Percentiles rank a stretch among this genome's conserved stretches.
Conservation (phyloP, 2,797 vertebrate genomes). For the Morelia viridis region DNA sequence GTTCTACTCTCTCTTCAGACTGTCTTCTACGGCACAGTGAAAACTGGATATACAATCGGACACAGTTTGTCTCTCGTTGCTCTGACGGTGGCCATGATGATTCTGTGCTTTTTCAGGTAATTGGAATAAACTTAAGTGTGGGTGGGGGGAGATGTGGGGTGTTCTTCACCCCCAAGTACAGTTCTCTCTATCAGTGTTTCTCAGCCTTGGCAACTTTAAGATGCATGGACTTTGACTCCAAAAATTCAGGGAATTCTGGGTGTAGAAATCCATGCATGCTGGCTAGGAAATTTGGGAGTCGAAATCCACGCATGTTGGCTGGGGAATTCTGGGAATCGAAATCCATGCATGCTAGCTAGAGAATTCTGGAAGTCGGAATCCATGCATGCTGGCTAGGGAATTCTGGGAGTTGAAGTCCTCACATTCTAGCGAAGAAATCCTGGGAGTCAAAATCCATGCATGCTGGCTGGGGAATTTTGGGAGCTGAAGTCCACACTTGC, state of each 20-base stretch:
- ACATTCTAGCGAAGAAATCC: background rate
- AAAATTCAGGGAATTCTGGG: background rate
- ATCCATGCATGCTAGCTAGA: background rate
- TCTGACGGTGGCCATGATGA: constrained; percentile 84
- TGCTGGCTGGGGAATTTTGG: no score
- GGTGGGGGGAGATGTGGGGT: background rate
- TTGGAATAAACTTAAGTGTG: background rate
- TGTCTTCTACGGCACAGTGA: constrained; percentile 83
- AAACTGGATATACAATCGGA: constrained; percentile 92
- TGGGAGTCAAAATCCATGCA: background rate
- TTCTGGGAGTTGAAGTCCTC: no score
- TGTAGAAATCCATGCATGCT: background rate
- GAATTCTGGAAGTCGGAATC: background rate
- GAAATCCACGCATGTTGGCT: no score
- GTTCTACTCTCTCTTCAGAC: constrained; percentile 64
- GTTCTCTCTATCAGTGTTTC: background rate
- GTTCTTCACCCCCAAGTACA: background rate
- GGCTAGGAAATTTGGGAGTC: no score
- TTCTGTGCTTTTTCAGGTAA: constrained; percentile 80
- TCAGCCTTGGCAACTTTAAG: background rate
- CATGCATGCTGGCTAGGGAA: background rate
- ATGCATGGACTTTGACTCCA: background rate
- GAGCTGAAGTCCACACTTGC: no score
- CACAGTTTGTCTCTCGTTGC: constrained; percentile 89
- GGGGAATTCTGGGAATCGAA: no score